A percentile compares a stretch with the other conserved stretches of the same genome.
Evolutionary conservation across 2,797 vertebrate genomes (phyloP).

Genomic region (Ptychobarbus kaznakovi): DNA sequence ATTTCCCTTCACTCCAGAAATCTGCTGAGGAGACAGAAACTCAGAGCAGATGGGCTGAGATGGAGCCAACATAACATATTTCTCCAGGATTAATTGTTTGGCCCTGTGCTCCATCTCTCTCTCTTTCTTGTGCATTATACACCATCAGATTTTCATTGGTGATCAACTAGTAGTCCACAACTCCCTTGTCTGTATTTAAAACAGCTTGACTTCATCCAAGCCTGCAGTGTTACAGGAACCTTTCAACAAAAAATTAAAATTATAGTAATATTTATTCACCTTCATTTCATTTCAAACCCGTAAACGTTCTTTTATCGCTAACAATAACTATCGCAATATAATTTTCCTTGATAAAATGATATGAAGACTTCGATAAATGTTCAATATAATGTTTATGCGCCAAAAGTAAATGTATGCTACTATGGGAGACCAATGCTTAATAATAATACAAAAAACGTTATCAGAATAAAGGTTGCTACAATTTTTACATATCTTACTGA

Average conservation of each 20-base stretch:
- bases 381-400: too few relatives aligned
- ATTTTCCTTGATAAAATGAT: too few relatives aligned
- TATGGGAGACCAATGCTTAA: too few relatives aligned
- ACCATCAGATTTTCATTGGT: constrained; percentile 10
- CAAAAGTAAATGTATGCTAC: too few relatives aligned
- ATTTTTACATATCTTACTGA: too few relatives aligned
- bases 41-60: constrained; percentile 52
- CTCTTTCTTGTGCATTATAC: constrained; percentile 21
- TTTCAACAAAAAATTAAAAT: not conserved
- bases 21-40: constrained; percentile 51
- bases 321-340: too few relatives aligned
- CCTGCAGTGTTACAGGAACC: not conserved
- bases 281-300: not conserved
- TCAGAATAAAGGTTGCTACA: too few relatives aligned
- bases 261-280: too few relatives aligned
- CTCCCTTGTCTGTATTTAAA: not conserved
- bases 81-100: constrained; percentile 51
- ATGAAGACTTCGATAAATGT: too few relatives aligned
- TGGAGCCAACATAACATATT: constrained; percentile 57
- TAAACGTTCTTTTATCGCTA: too few relatives aligned
- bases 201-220: not conserved
- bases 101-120: constrained; percentile 21
- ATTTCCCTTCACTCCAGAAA: constrained; percentile 41
- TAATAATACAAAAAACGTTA: too few relatives aligned
- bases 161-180: not conserved